Conservation (phyloP, 2,113 vertebrate genomes). For the Hydropotes inermis region DNA sequence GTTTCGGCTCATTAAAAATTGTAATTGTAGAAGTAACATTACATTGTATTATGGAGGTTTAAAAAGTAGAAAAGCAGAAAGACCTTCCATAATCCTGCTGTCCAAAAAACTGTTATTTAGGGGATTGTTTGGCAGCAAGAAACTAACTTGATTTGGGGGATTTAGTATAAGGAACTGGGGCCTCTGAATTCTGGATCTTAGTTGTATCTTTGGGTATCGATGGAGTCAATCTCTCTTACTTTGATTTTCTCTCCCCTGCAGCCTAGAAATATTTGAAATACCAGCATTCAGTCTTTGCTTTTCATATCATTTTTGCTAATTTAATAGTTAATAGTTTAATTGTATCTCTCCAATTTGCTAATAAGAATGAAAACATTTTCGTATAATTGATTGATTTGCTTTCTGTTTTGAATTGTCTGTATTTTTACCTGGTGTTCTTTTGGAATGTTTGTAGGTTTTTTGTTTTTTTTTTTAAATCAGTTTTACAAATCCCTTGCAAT, state of each 20-base stretch:
- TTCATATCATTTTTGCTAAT: slow-evolving; percentile 24
- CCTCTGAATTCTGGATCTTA: background rate
- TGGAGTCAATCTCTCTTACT: background rate
- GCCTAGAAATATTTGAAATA: background rate
- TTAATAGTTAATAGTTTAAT: slow-evolving; percentile 1
- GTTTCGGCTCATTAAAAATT: slow-evolving; percentile 52
- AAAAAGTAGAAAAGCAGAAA: slow-evolving; percentile 34
- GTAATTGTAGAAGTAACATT: slow-evolving; percentile 26
- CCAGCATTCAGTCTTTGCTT: slow-evolving; percentile 9
- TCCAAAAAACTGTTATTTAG: background rate
- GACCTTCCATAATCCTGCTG: background rate
- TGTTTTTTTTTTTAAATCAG: background rate
- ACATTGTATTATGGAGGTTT: background rate
- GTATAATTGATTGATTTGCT: background rate
- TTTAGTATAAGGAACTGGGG: background rate
- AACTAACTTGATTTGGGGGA: background rate
- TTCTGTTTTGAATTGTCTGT: background rate
- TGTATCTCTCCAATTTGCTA: background rate
- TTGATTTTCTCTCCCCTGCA: background rate
- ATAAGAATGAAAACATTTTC: background rate
- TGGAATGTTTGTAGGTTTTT: background rate
- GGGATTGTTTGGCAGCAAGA: background rate
- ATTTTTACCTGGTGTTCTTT: slow-evolving; percentile 18
- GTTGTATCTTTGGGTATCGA: background rate
- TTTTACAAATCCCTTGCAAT: background rate